Percentiles rank a stretch among this genome's conserved stretches.
These are phyloP conservation scores for Cecropterus lyciades DNA, from an alignment of 1,140 invertebrate genomes.

Conservation along the genomic window DNA sequence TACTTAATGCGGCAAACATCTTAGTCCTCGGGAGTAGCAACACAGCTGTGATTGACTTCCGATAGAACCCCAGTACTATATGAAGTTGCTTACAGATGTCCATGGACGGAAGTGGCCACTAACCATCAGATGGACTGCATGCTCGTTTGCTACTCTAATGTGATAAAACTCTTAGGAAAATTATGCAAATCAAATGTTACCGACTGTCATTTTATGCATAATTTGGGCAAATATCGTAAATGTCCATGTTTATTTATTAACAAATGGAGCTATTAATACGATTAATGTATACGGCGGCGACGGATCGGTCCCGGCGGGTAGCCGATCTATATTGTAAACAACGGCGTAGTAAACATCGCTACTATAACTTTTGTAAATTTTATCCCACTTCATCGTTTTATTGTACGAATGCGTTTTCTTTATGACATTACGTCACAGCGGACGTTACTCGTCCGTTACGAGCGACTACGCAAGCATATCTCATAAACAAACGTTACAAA, in stretches of 20 bases:
- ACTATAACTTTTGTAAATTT: constrained; percentile 39
- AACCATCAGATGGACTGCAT: too few species aligned
- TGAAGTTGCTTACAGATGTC: too few species aligned
- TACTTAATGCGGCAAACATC: too few species aligned
- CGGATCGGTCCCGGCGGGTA: constrained; percentile 44
- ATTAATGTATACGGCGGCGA: constrained; percentile 17
- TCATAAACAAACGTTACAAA: constrained; percentile 28
- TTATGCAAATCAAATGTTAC: too few species aligned
- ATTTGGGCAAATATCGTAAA: neutral
- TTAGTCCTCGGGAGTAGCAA: too few species aligned
- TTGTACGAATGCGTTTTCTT: constrained; percentile 27
- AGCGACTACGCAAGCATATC: constrained; percentile 25
- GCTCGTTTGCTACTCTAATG: too few species aligned
- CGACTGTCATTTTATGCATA: neutral
- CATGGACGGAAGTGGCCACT: too few species aligned
- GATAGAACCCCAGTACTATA: too few species aligned
- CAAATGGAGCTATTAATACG: constrained; percentile 51
- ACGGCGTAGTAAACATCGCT: constrained; percentile 58
- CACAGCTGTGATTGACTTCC: too few species aligned
- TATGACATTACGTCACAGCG: constrained; percentile 34
- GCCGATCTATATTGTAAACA: constrained; percentile 62
- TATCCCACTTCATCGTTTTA: constrained; percentile 30
- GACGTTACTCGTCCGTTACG: constrained; percentile 20
- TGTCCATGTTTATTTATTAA: constrained; percentile 25
- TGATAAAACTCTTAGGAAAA: too few species aligned